Evolutionary conservation across 2,888 invertebrate genomes (phyloP).

Genomic region (Drosophila atripex): DNA sequence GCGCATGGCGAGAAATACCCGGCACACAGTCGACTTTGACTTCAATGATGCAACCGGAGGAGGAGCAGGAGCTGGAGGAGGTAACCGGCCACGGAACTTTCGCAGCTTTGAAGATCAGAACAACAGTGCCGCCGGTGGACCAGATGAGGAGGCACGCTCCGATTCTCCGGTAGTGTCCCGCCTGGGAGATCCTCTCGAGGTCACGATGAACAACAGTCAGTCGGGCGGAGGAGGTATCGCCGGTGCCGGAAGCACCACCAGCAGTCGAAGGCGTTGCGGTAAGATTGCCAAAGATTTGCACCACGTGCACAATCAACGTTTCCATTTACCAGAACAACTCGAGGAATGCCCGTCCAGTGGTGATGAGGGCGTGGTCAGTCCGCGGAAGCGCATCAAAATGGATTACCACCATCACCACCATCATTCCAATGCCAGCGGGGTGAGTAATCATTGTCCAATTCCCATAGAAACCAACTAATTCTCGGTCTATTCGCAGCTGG

Average conservation of each 20-base stretch:
- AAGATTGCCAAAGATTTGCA: conserved; percentile 85
- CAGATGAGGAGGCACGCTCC: conserved; percentile 79
- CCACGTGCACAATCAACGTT: conserved; percentile 89
- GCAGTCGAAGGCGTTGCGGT: conserved; percentile 83
- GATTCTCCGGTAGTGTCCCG: conserved; percentile 81
- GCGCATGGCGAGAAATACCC: conserved; percentile 83
- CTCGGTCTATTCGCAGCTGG: conserved; percentile 21
- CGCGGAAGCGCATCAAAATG: conserved; percentile 88
- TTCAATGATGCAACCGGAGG: conserved; percentile 62
- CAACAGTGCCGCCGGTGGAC: conserved; percentile 18
- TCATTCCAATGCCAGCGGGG: conserved; percentile 81
- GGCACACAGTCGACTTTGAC: conserved; percentile 81
- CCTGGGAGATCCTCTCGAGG: conserved; percentile 77
- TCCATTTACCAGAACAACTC: conserved; percentile 88
- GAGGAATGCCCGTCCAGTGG: conserved; percentile 89
- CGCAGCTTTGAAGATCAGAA: conserved; percentile 89
- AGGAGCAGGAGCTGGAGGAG: not conserved
- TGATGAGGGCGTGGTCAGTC: conserved; percentile 87
- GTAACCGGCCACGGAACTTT: conserved; percentile 83
- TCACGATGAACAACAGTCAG: conserved; percentile 50
- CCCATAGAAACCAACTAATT: not conserved
- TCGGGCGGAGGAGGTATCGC: conserved; percentile 10
- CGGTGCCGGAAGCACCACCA: conserved; percentile 9
- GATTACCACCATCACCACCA: conserved; percentile 85
- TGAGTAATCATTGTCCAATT: conserved; percentile 24